A percentile compares a stretch with the other conserved stretches of the same genome.
These are phyloP conservation scores for Crambe crambe DNA, from an alignment of 37 sponge, comb jelly and placozoan genomes.

Conservation along the genomic window DNA sequence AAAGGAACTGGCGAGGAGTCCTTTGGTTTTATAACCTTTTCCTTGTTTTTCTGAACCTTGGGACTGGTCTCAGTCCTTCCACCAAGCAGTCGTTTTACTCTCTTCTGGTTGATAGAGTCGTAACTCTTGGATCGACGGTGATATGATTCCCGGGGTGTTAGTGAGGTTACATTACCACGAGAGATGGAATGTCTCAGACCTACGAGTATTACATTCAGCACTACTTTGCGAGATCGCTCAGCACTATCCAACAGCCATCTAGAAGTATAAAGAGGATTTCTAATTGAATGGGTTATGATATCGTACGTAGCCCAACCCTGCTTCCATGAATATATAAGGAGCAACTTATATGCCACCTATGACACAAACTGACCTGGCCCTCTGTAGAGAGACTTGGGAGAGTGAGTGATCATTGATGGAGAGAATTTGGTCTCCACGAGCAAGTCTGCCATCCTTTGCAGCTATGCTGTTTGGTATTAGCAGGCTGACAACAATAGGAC, in stretches of 20 bases:
- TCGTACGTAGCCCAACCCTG: too few species aligned
- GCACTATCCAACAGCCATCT: conserved; percentile 88
- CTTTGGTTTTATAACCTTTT: too few species aligned
- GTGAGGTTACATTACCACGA: too few species aligned
- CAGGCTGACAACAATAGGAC: conserved; percentile 56
- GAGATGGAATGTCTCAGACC: too few species aligned
- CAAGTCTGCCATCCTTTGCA: conserved; percentile 30
- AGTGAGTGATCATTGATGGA: conserved; percentile 66
- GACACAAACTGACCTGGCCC: conserved; percentile 65
- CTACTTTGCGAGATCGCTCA: conserved; percentile 46
- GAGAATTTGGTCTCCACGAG: conserved; percentile 72
- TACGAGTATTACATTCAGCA: conserved; percentile 31
- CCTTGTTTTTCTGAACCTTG: neutral
- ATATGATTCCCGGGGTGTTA: too few species aligned
- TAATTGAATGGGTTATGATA: too few species aligned
- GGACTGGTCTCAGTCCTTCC: neutral
- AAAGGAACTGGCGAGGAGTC: too few species aligned
- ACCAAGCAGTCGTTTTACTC: too few species aligned
- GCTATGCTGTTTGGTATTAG: conserved; percentile 52
- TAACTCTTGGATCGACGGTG: too few species aligned
- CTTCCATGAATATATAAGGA: too few species aligned
- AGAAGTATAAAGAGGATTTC: neutral
- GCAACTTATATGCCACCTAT: neutral
- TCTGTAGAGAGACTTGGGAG: conserved; percentile 52
- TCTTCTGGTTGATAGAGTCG: too few species aligned